These are phyloP conservation scores for Caenorhabditis sulstoni DNA, from an alignment of 2,888 invertebrate genomes.

Conservation along the genomic window DNA sequence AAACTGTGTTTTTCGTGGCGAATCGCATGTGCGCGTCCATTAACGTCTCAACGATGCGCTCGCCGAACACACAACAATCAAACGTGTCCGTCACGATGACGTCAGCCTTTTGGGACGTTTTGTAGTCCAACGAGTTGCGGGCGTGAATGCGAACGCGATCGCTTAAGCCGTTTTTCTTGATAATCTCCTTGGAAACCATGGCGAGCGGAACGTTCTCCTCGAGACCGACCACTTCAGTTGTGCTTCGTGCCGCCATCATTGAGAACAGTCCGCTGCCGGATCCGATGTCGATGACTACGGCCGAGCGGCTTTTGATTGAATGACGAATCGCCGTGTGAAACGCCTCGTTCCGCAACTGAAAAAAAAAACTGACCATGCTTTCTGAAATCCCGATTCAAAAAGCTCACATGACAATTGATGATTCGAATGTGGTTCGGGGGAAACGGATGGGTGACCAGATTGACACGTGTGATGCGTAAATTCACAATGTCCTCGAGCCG, in stretches of 20 bases:
- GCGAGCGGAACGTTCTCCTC: constrained; percentile 48
- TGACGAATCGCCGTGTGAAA: constrained; percentile 9
- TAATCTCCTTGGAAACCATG: constrained; percentile 47
- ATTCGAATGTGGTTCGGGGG: constrained; percentile 65
- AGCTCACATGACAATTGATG: constrained; percentile 64
- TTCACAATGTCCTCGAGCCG: constrained; percentile 10
- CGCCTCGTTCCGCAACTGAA: constrained; percentile 35
- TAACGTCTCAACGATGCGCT: constrained; percentile 55
- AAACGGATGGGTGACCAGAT: constrained; percentile 53
- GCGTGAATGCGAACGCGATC: constrained; percentile 18
- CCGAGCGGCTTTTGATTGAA: constrained; percentile 35
- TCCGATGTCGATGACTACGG: constrained; percentile 64
- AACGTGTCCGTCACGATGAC: constrained; percentile 63
- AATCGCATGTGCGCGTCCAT: constrained; percentile 63
- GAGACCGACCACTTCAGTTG: constrained; percentile 45
- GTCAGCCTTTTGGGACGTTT: constrained; percentile 47
- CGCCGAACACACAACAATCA: constrained; percentile 67
- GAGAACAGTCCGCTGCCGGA: constrained; percentile 64
- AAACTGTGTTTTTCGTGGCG: constrained; percentile 36
- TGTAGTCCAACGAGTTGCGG: constrained; percentile 33
- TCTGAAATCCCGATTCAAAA: too few relatives aligned
- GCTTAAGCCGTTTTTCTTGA: constrained; percentile 28
- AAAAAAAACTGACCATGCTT: too few relatives aligned
- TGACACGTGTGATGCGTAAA: constrained; percentile 37
- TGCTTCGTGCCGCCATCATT: constrained; percentile 54